These are phyloP conservation scores for Schlechtendalia chinensis DNA, from an alignment of 1,140 invertebrate genomes.

Conservation along the genomic window DNA sequence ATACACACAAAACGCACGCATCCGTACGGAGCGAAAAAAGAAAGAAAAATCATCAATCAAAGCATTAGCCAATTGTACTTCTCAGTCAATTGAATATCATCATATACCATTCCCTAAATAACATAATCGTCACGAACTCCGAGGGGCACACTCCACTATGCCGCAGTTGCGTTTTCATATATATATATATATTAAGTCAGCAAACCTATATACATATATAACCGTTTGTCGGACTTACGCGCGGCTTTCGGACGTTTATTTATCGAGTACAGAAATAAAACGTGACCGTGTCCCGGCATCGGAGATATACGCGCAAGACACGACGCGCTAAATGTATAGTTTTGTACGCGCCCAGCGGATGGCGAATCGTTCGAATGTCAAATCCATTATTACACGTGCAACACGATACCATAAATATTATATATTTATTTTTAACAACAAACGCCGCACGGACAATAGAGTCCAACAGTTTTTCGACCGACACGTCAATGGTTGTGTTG, in stretches of 20 bases:
- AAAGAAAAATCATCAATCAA: slow-evolving; percentile 42
- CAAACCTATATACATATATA: neutral
- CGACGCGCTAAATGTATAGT: too few species aligned
- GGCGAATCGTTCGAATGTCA: too few species aligned
- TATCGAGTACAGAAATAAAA: slow-evolving; percentile 46
- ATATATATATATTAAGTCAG: neutral
- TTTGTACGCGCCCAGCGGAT: too few species aligned
- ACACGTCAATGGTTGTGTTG: too few species aligned
- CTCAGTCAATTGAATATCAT: slow-evolving; percentile 33
- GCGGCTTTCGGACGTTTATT: slow-evolving; percentile 30
- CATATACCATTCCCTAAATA: neutral
- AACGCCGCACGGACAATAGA: too few species aligned
- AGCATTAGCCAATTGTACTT: slow-evolving; percentile 35
- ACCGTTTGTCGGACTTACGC: slow-evolving; percentile 24
- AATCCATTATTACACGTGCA: too few species aligned
- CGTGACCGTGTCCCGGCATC: slow-evolving; percentile 17
- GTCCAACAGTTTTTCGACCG: too few species aligned
- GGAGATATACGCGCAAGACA: slow-evolving; percentile 29
- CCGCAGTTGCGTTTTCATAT: neutral
- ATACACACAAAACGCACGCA: too few species aligned
- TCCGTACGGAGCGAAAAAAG: neutral
- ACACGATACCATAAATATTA: too few species aligned
- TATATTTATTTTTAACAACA: too few species aligned
- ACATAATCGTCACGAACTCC: slow-evolving; percentile 47
- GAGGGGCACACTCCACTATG: neutral